Evolutionary conservation across 1,140 invertebrate genomes (phyloP), one percentile per base, ranked within the genome.

Genomic region (Eubasilissa regina): DNA sequence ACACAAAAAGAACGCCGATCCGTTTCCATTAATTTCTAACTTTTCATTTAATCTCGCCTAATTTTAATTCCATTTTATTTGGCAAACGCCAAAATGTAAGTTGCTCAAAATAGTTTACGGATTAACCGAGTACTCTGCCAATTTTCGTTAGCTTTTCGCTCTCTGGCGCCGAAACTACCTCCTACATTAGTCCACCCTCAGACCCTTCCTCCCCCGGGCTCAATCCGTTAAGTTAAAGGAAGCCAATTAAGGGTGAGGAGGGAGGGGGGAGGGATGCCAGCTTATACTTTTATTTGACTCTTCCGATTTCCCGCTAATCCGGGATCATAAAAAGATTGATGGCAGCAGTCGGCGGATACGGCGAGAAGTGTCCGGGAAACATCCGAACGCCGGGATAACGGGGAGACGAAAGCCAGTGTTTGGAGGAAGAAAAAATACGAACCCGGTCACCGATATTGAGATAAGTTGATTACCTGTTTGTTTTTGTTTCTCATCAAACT

Each of bases 221-320:
- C 66, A 48, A 70, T 70, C 45, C 66, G 66, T 70, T 70, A 70
- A 45, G n/a, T 21, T 48, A 48, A 48, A n/a, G 66, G 66, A 70
- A 70, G 66, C 66, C 66, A 70, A 70, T 70, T 70, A 70, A 48
- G 66, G n/a, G 43, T n/a, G n/a, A n/a, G n/a, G n/a, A n/a, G n/a
- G n/a, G n/a, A n/a, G n/a, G n/a, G n/a, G n/a, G n/a, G n/a, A n/a
- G n/a, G n/a, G n/a, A n/a, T n/a, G n/a, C n/a, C 13, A n/a, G 44
- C 43, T 70, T 10, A 70, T 47, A 47, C 66, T 70, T 70, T 70
- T 70, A 70, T 70, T 70, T 70, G 43, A 47, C 66, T 70, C 45
- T 44, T 11, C 66, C 44, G 66, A 70, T 70, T 44, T 35, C 66
- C 66, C 43, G 66, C 44, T 70, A 70, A 70, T 70, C 66, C 66